Percentiles rank a stretch among this genome's conserved stretches.
Evolutionary conservation across 2,888 invertebrate genomes (phyloP).

Genomic region (Clusia tigrina): DNA sequence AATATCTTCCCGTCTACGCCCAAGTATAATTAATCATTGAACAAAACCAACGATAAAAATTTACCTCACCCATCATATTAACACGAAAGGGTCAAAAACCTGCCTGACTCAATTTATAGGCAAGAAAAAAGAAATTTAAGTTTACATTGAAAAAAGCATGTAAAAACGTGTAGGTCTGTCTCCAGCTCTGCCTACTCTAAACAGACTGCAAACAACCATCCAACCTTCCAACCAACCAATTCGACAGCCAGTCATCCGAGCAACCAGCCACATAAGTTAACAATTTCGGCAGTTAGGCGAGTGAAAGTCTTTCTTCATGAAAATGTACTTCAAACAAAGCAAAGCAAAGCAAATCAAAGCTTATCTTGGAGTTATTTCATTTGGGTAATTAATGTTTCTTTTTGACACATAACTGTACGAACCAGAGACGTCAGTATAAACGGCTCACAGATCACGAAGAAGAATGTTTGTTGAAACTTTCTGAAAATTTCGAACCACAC

Average conservation of each 20-base stretch:
- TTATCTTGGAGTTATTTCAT: background rate
- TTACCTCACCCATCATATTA: too few species aligned
- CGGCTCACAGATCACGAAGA: too few species aligned
- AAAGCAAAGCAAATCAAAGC: background rate
- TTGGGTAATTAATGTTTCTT: background rate
- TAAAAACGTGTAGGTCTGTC: background rate
- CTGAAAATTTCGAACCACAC: too few species aligned
- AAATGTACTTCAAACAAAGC: too few species aligned
- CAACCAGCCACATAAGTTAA: background rate
- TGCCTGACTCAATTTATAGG: background rate
- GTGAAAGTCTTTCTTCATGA: conserved; percentile 5
- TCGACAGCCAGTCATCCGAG: too few species aligned
- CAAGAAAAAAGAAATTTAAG: background rate
- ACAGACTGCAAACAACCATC: background rate
- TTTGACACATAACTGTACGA: too few species aligned
- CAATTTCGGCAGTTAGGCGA: background rate
- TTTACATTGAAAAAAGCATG: background rate
- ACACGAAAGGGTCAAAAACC: background rate
- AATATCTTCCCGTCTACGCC: too few species aligned
- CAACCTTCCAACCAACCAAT: too few species aligned
- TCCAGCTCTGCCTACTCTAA: background rate
- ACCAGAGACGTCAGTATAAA: too few species aligned
- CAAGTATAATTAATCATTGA: too few species aligned
- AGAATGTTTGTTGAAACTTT: too few species aligned
- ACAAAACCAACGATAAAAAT: too few species aligned